Evolutionary conservation across 2,888 invertebrate genomes (phyloP).

Genomic region (Biston stratarius): DNA sequence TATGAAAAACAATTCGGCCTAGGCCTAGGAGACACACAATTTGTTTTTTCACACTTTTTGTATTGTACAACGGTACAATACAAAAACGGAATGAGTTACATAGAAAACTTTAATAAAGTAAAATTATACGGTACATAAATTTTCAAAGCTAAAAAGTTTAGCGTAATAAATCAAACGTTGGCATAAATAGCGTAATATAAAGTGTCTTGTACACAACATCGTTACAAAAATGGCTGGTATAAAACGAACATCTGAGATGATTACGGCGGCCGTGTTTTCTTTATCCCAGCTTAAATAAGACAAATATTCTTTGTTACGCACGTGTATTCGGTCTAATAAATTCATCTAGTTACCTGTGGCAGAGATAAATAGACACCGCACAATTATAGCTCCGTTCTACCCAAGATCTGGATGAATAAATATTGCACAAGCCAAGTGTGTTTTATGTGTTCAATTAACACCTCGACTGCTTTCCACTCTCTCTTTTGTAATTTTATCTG

Average conservation of each 20-base stretch:
- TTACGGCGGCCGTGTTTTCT: constrained; percentile 49
- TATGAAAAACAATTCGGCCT: constrained; percentile 52
- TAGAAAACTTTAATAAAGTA: constrained; percentile 61
- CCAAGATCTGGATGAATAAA: constrained; percentile 53
- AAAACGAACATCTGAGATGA: constrained; percentile 43
- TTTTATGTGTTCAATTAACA: constrained; percentile 60
- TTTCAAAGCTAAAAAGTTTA: constrained; percentile 42
- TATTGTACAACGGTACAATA: constrained; percentile 26
- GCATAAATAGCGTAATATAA: constrained; percentile 14
- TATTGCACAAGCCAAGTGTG: constrained; percentile 54
- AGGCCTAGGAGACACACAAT: too few species aligned
- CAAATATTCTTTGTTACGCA: constrained; percentile 55
- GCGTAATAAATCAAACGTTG: constrained; percentile 54
- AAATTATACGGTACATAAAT: constrained; percentile 49
- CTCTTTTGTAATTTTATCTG: constrained; percentile 45
- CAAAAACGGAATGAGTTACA: constrained; percentile 37
- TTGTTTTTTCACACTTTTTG: too few species aligned
- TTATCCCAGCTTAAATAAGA: constrained; percentile 55
- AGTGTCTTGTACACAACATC: constrained; percentile 32
- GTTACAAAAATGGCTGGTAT: constrained; percentile 33
- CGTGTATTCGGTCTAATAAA: constrained; percentile 58
- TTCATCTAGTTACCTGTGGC: constrained; percentile 66
- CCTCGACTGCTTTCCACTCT: constrained; percentile 43
- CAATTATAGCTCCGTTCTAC: constrained; percentile 54
- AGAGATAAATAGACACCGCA: constrained; percentile 62